Base-by-base conservation (phyloP, 1,140 invertebrate genomes). In the Rhysida immarginata region DNA sequence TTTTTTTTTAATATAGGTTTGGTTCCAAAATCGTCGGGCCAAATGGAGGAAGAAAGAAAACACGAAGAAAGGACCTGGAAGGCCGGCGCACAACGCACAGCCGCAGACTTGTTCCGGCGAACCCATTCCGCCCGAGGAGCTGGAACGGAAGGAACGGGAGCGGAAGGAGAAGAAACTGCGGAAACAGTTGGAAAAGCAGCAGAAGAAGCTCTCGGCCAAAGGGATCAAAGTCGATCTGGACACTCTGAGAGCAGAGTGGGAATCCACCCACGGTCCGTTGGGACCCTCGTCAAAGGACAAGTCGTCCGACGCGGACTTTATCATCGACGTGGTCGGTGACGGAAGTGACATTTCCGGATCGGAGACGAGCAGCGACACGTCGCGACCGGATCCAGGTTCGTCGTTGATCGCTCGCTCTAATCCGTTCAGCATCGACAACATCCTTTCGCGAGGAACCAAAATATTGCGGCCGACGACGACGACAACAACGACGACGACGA, bases 41-140 rank as follows among this genome's bases (percentile, higher is more conserved):
- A 99, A 99, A 74, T 99, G 95, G 91, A 78, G 95, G 55, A 98
- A 98, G 77, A 96, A 95, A 71, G 96, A 98, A 70, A 93, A 98
- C 74, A 97, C 95, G 53, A 95, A 96, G 74, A 98, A 98, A 66
- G 93, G 94, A 18, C 95, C 95, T 0, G 95, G 95, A 0, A 80
- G 95, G 69, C 95, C 95, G 44, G 93, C 94, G 2, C 94, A 98
- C 74, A 98, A 98, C 73, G 92, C 94, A 5, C 94, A 97, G 70
- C 94, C 94, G 0, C 92, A 96, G 68, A 94, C 91, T 29, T 98
- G 95, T 72, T 92, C 87, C 60, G 95, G 95, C 0, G 93, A 96
- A 63, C 95, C 95, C 0, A 96, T 99, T 59, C 89, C 90, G 26
- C 87, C 88, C 2, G 91, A 93, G 62, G 94, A 97, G 72, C 78